These are phyloP conservation scores for Amitus sp. DNA, from an alignment of 2,888 invertebrate genomes.

Conservation along the genomic window DNA sequence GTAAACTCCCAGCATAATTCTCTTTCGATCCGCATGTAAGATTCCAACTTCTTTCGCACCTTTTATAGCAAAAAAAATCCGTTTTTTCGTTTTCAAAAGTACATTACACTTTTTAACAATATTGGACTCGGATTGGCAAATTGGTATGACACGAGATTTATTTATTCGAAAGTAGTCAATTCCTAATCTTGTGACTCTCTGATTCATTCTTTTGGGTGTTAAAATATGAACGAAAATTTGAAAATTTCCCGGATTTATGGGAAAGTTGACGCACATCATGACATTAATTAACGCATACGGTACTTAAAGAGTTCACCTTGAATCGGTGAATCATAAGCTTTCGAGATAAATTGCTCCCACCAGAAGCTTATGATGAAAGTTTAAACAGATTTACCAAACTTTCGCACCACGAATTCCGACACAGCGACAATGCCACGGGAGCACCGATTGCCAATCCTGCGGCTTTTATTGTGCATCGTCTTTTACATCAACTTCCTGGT, in stretches of 20 bases:
- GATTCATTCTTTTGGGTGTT: background rate
- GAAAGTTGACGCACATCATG: conserved; percentile 43
- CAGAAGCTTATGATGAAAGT: conserved; percentile 25
- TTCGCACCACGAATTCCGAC: conserved; percentile 15
- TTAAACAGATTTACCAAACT: conserved; percentile 31
- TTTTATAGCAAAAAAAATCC: too few species aligned
- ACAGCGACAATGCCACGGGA: background rate
- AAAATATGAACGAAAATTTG: background rate
- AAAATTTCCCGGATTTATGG: conserved; percentile 21
- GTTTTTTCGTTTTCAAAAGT: too few species aligned
- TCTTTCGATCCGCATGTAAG: conserved; percentile 32
- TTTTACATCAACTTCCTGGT: conserved; percentile 41
- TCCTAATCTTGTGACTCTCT: background rate
- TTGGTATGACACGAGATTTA: too few species aligned
- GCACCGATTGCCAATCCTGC: conserved; percentile 38
- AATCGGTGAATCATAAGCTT: conserved; percentile 12
- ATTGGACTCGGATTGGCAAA: too few species aligned
- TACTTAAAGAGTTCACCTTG: conserved; percentile 9
- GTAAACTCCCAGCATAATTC: conserved; percentile 30
- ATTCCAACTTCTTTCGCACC: too few species aligned
- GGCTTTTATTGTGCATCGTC: conserved; percentile 40
- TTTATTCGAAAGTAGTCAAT: too few species aligned
- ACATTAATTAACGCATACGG: conserved; percentile 46
- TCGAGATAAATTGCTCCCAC: conserved; percentile 28
- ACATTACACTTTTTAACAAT: too few species aligned